Evolutionary conservation across 2,888 invertebrate genomes (phyloP), one percentile per base, ranked within the genome.

Genomic region (Helleia helle): DNA sequence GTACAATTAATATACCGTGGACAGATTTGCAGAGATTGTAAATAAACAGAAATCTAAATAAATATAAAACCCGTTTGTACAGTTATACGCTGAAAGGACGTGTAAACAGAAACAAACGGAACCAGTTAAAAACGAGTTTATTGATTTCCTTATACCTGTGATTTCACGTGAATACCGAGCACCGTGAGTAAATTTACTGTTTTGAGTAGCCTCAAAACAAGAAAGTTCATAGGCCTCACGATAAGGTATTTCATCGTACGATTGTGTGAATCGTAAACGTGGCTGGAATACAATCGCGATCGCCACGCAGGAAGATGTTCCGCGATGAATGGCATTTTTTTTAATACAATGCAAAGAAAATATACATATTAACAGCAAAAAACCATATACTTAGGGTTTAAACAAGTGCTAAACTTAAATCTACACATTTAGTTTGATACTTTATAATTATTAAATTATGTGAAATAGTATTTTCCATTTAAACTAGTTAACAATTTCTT

Each of bases 241-340:
- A 54, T 64, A 64, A 76, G 71, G 79, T 79, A 70, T 59, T 64
- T 65, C 64, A 68, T 66, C 64, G 67, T 71, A 68, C 59, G 64
- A 62, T 75, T 80, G 83, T 80, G 80, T 76, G 81, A 81, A 80
- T 74, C 66, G 67, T 54, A 66, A 61, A 79, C 84, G 84, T 80
- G 83, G 48, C 69, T 69, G 63, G 83, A 79, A 81, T 83, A 68
- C 62, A 54, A 54, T 64, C 65, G 38, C 34, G 34, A 34, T 22
- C 11, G 11, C 34, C 18, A 22, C 34, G 22, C 12, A 15, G 18
- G 22, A 12, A 7, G 5, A 22, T 3, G 8, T 7, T 2, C 22
- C n/a, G n/a, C n/a, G n/a, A n/a, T n/a, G n/a, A n/a, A n/a, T n/a
- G n/a, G n/a, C n/a, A n/a, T n/a, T n/a, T n/a, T n/a, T n/a, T n/a